A percentile compares a stretch with the other conserved stretches of the same genome.
phyloP scores from a whole-genome alignment of 2,113 vertebrate genomes.

The Tiliqua scincoides region DNA sequence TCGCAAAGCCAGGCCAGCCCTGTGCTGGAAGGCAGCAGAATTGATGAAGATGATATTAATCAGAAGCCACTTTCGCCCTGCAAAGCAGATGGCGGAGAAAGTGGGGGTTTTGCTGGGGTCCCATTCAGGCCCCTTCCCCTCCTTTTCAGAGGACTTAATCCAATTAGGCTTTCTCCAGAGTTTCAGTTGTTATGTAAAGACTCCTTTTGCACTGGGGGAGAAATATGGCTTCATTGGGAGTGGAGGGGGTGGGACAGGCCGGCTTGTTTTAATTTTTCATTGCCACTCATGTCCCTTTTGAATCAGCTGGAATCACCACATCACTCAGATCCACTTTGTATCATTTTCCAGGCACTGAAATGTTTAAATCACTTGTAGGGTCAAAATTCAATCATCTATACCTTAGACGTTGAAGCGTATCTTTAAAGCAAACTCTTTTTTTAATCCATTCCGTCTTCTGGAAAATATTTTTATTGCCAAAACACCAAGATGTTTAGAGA shows the following conservation, averaged over 20 bases:
- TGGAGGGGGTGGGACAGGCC: constrained; percentile 18
- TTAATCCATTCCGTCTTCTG: background rate
- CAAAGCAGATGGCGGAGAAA: constrained; percentile 64
- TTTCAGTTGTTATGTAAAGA: constrained; percentile 80
- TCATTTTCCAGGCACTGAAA: background rate
- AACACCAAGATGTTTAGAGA: background rate
- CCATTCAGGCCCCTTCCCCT: constrained; percentile 69
- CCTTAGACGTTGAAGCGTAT: background rate
- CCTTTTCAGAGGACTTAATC: constrained; percentile 77
- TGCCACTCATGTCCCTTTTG: background rate
- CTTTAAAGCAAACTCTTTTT: background rate
- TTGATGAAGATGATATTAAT: constrained; percentile 67
- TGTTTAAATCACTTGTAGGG: too few relatives aligned
- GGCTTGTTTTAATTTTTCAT: constrained; percentile 48
- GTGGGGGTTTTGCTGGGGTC: constrained; percentile 54
- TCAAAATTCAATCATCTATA: background rate
- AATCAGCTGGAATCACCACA: background rate
- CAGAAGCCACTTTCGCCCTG: constrained; percentile 65
- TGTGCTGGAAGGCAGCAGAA: constrained; percentile 44
- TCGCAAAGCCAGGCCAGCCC: constrained; percentile 13
- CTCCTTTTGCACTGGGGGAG: constrained; percentile 47
- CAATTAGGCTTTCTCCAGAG: constrained; percentile 80
- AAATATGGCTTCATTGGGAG: constrained; percentile 61
- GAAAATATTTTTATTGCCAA: background rate
- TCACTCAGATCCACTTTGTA: background rate